Evolutionary conservation across 2,888 invertebrate genomes (phyloP).

Genomic region (Hypercompe scribonia): DNA sequence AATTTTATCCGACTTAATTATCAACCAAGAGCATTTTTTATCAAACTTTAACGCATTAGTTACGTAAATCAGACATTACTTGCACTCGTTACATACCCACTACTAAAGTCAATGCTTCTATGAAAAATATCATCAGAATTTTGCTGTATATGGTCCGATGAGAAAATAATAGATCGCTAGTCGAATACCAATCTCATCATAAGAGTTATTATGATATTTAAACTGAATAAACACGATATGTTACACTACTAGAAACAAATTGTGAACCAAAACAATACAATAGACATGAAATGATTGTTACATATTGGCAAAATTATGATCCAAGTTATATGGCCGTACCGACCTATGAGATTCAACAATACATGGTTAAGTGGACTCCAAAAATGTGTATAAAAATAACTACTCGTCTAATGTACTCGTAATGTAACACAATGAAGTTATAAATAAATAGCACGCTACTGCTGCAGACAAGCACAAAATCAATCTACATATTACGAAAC

Average conservation of each 20-base stretch:
- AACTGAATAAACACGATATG: not conserved
- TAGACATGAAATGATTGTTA: not conserved
- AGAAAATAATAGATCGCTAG: not conserved
- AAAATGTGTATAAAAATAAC: no score
- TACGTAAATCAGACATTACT: not conserved
- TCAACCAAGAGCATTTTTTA: no score
- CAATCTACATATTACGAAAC: constrained; percentile 37
- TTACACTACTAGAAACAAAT: not conserved
- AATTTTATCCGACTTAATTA: not conserved
- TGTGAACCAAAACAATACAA: not conserved
- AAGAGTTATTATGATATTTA: not conserved
- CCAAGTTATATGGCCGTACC: not conserved
- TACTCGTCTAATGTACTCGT: no score
- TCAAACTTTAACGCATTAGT: not conserved
- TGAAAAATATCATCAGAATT: not conserved
- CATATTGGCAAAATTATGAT: not conserved
- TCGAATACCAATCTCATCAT: not conserved
- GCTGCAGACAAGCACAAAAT: constrained; percentile 36
- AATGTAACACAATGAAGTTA: not conserved
- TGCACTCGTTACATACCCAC: not conserved
- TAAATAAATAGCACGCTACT: not conserved
- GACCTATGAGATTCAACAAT: no score
- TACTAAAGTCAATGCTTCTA: not conserved
- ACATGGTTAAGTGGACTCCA: not conserved
- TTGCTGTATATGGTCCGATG: not conserved